phyloP scores from a whole-genome alignment of 2,113 vertebrate species.

The Antechinus stuartii region DNA sequence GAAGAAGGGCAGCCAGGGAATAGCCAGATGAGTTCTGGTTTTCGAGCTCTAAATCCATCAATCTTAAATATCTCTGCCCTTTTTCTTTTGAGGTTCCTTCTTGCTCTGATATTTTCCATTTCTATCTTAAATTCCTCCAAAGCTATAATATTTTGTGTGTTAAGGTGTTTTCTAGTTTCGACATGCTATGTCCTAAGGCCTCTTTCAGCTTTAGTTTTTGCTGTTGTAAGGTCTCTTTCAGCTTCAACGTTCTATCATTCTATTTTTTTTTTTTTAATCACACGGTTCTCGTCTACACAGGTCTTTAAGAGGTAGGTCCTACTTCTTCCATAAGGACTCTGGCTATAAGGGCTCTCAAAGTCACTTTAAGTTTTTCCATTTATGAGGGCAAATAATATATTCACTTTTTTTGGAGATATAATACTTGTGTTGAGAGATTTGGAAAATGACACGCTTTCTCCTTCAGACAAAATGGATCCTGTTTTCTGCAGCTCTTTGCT shows the following conservation, averaged over 20 bases:
- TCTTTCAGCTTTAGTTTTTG: neutral
- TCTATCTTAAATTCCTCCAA: neutral
- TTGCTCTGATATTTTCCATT: neutral
- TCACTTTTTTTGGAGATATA: neutral
- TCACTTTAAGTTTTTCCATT: neutral
- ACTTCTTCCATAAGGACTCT: neutral
- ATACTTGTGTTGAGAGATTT: neutral
- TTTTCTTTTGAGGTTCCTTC: neutral
- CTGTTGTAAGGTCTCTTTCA: neutral
- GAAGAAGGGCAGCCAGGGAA: neutral
- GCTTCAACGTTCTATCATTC: neutral
- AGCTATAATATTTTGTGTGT: neutral
- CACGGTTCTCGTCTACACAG: neutral
- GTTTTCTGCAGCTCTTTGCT: neutral
- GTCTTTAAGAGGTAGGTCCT: neutral
- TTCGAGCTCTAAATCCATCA: neutral
- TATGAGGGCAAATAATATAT: neutral
- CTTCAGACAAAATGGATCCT: neutral
- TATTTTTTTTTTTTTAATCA: neutral
- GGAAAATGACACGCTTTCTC: neutral
- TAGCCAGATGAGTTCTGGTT: neutral
- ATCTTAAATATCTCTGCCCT: neutral
- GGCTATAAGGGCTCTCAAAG: neutral
- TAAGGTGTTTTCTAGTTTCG: neutral
- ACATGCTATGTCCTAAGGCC: neutral